Conservation (phyloP, 2,797 vertebrate species). For the Rhynchonycteris naso region DNA sequence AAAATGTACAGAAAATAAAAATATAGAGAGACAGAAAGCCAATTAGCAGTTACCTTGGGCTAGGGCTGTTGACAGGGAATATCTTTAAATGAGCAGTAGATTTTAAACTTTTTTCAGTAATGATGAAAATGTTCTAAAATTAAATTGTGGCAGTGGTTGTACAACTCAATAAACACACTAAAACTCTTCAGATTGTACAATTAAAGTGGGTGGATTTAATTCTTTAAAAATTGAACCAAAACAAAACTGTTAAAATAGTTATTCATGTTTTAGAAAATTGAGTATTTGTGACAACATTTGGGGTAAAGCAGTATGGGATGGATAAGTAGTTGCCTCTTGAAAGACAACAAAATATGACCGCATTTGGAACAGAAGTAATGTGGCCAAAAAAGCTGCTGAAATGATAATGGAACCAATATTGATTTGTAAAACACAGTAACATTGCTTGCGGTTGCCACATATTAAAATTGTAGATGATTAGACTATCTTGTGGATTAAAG, state of each 20-base stretch:
- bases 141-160: neutral
- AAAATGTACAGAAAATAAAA: neutral
- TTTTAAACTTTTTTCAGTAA: neutral
- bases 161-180: neutral
- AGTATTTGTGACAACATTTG: neutral
- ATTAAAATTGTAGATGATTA: neutral
- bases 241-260: neutral
- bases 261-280: neutral
- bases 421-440: neutral
- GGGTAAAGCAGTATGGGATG: neutral
- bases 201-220: neutral
- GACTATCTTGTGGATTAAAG: neutral
- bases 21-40: neutral
- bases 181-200: neutral
- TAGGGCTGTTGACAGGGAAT: neutral
- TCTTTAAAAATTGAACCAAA: neutral
- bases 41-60: neutral
- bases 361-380: neutral
- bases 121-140: slow-evolving; percentile 20
- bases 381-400: neutral
- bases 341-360: neutral
- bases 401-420: neutral
- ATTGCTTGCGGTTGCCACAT: neutral
- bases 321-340: neutral
- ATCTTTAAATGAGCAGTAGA: neutral